phyloP scores from a whole-genome alignment of 30 jellyfish, hydroid and myxozoan species.

The Haliclystus octoradiatus region DNA sequence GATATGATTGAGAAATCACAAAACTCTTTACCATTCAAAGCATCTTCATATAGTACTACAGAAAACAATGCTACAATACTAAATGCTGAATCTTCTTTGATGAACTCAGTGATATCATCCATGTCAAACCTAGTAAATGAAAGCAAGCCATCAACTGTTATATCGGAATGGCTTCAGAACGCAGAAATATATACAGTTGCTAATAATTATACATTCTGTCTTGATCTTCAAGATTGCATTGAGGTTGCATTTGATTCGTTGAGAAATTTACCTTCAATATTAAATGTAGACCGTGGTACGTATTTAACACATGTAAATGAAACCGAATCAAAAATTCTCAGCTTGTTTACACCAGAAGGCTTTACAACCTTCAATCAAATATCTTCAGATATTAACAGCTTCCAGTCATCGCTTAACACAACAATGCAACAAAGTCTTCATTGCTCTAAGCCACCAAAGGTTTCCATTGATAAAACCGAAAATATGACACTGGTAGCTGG shows the following conservation, averaged over 20 bases:
- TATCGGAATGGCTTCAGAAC: slow-evolving; percentile 14
- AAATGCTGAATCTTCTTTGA: slow-evolving; percentile 1
- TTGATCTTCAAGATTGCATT: slow-evolving; percentile 19
- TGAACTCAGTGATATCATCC: not conserved
- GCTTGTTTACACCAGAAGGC: not conserved
- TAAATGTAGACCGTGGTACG: not conserved
- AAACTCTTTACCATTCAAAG: not conserved
- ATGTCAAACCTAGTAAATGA: not conserved
- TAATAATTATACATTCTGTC: slow-evolving; percentile 9
- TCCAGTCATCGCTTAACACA: not conserved
- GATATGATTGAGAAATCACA: not conserved
- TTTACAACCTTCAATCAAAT: not conserved
- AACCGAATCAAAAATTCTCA: not conserved
- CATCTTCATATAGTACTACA: not conserved
- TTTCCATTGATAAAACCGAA: not conserved
- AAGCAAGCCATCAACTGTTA: not conserved
- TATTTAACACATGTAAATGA: not conserved
- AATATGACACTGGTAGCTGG: not conserved
- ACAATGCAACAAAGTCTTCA: not conserved
- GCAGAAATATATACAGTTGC: slow-evolving; percentile 12
- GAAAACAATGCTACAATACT: not conserved
- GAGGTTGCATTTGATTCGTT: slow-evolving; percentile 3
- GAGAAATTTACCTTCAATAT: slow-evolving; percentile 1
- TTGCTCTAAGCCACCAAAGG: not conserved
- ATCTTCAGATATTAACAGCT: not conserved